Evolutionary conservation across 2,113 vertebrate genomes (phyloP).

Genomic region (Mungos mungo): DNA sequence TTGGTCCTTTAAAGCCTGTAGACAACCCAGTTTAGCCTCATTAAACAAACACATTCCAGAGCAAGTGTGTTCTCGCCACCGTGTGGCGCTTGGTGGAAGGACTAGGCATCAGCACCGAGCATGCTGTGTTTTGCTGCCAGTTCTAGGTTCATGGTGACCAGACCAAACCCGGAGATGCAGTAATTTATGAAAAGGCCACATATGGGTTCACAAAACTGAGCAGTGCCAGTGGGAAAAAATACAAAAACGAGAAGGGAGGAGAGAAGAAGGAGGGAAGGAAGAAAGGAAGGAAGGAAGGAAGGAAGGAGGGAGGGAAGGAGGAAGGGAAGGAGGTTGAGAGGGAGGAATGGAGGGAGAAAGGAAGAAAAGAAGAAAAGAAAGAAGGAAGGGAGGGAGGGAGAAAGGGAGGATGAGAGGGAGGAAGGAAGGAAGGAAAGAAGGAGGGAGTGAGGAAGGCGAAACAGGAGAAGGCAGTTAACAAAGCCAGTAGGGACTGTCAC

Average conservation of each 20-base stretch:
- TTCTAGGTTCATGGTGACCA: fast-evolving
- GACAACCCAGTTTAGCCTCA: not conserved
- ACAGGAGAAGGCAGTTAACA: not conserved
- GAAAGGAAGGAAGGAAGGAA: fast-evolving
- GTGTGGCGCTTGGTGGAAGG: not conserved
- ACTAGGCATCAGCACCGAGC: fast-evolving
- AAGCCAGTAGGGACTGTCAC: not conserved
- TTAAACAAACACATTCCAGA: not conserved
- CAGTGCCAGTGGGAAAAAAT: not conserved
- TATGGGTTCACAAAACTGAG: too few species aligned
- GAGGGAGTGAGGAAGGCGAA: too few species aligned
- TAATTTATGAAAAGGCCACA: not conserved
- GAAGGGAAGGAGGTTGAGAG: fast-evolving
- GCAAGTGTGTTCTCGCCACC: not conserved
- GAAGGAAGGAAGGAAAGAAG: fast-evolving
- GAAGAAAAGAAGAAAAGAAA: fast-evolving
- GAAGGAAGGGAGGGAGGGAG: too few species aligned
- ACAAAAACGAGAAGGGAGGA: not conserved
- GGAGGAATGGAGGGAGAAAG: too few species aligned
- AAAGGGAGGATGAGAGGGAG: fast-evolving
- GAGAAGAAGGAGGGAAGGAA: too few species aligned
- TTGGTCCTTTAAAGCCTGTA: not conserved
- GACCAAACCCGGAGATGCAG: too few species aligned
- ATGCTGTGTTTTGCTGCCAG: too few species aligned
- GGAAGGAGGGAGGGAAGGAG: fast-evolving